phyloP scores from a whole-genome alignment of 2,113 vertebrate genomes.

The Quiscalus mexicanus region DNA sequence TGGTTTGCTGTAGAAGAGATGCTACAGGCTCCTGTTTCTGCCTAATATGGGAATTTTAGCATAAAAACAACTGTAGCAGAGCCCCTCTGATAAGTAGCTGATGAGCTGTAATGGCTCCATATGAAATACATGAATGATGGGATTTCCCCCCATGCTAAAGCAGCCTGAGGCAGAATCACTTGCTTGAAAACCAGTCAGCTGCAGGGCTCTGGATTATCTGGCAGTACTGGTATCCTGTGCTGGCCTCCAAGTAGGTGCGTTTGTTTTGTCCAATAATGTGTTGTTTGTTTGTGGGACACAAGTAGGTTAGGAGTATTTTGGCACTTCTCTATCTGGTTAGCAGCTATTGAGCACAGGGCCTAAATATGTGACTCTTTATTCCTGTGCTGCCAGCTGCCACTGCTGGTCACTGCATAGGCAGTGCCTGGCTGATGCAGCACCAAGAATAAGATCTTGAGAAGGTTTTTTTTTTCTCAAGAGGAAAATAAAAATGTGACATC shows the following conservation, averaged over 20 bases:
- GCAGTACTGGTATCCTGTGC: fast-evolving
- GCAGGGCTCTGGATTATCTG: not conserved
- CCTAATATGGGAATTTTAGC: not conserved
- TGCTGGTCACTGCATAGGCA: not conserved
- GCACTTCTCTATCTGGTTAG: not conserved
- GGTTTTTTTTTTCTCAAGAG: not conserved
- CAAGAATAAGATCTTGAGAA: not conserved
- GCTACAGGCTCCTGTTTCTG: not conserved
- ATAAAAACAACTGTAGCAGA: not conserved
- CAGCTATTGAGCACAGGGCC: not conserved
- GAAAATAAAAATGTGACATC: not conserved
- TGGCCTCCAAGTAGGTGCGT: not conserved
- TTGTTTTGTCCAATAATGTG: not conserved
- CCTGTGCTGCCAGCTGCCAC: not conserved
- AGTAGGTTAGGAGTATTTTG: not conserved
- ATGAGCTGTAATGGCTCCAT: not conserved
- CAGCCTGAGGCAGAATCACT: not conserved
- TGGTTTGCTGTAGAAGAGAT: not conserved
- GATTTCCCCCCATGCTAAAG: not conserved
- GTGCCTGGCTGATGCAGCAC: not conserved
- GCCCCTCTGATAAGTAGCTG: not conserved
- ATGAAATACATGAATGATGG: not conserved
- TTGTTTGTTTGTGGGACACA: not conserved
- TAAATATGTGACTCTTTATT: not conserved
- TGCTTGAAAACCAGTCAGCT: not conserved